A percentile compares a stretch with the other conserved stretches of the same genome.
Evolutionary conservation across 2,113 vertebrate genomes (phyloP).

Genomic region (Oplegnathus fasciatus): DNA sequence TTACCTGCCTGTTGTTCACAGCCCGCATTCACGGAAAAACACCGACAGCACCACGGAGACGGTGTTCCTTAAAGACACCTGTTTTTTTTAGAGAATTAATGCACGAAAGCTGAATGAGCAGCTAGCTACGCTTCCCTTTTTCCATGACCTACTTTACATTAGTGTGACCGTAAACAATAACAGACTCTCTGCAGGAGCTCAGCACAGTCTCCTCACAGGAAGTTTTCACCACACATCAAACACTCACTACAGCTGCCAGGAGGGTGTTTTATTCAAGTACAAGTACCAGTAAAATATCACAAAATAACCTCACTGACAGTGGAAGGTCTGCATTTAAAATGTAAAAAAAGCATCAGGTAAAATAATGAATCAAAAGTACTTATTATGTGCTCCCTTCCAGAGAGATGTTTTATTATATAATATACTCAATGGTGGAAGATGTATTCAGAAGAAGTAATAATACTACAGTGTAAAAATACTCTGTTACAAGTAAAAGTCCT

Average conservation of each 20-base stretch:
- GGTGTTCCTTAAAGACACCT: not conserved
- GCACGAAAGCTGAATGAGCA: not conserved
- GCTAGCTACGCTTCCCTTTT: not conserved
- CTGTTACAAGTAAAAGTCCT: no score
- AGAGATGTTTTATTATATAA: not conserved
- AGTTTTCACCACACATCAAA: not conserved
- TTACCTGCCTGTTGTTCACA: constrained; percentile 44
- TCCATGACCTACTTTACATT: constrained; percentile 69
- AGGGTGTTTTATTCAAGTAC: not conserved
- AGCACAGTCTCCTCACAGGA: not conserved
- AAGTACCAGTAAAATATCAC: not conserved
- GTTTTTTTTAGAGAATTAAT: not conserved
- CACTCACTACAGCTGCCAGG: not conserved
- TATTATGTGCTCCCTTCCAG: not conserved
- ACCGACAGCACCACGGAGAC: not conserved
- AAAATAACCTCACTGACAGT: not conserved
- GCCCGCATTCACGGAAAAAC: not conserved
- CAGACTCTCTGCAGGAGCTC: constrained; percentile 11
- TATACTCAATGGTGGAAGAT: not conserved
- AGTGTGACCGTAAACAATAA: constrained; percentile 70
- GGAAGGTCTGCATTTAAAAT: not conserved
- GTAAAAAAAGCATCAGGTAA: no score
- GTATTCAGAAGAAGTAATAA: not conserved
- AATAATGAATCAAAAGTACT: not conserved
- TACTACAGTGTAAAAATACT: not conserved